A percentile compares a stretch with the other conserved stretches of the same genome.
Conservation (phyloP, 1,140 invertebrate species). For the Conus ventricosus region DNA sequence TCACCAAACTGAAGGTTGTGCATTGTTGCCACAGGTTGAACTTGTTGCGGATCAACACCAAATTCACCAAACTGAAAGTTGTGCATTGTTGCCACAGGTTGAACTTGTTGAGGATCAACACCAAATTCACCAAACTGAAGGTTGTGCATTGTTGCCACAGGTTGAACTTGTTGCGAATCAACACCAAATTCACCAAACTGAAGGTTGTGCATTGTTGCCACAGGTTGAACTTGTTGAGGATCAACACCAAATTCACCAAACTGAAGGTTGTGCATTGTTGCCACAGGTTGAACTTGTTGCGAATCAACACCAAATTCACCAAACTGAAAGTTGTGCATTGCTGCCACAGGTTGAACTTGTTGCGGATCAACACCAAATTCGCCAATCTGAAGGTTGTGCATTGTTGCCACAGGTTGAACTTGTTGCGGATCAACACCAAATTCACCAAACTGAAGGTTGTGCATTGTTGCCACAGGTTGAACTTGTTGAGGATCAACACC, state of each 20-base stretch:
- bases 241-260: conserved; percentile 61
- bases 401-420: conserved; percentile 59
- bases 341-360: conserved; percentile 62
- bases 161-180: conserved; percentile 64
- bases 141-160: conserved; percentile 46
- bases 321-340: conserved; percentile 45
- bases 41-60: conserved; percentile 63
- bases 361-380: conserved; percentile 62
- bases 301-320: conserved; percentile 61
- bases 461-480: conserved; percentile 55
- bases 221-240: conserved; percentile 67
- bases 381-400: conserved; percentile 52
- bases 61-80: conserved; percentile 57
- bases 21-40: conserved; percentile 58
- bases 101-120: conserved; percentile 65
- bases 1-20: conserved; percentile 54
- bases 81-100: conserved; percentile 53
- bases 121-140: conserved; percentile 58
- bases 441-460: conserved; percentile 56
- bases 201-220: conserved; percentile 36
- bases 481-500: conserved; percentile 63
- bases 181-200: conserved; percentile 60
- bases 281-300: conserved; percentile 65
- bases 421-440: conserved; percentile 62
- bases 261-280: conserved; percentile 40